Percentiles rank a stretch among this genome's conserved stretches.
phyloP scores from a whole-genome alignment of 2,113 vertebrate species.

The Australoheros scitulus region DNA sequence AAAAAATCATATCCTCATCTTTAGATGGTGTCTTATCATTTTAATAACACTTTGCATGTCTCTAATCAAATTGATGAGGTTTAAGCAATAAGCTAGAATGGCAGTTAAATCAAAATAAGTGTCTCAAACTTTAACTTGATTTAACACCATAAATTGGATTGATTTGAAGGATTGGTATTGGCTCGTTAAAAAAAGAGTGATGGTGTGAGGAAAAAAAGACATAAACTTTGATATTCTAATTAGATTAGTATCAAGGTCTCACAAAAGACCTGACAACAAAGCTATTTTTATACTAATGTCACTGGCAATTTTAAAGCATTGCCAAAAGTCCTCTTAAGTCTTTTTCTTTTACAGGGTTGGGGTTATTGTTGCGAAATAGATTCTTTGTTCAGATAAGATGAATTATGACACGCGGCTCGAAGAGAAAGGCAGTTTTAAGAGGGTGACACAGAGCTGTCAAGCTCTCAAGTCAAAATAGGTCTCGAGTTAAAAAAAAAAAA shows the following conservation, averaged over 20 bases:
- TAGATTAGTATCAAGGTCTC: neutral
- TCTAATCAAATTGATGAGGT: slow-evolving; percentile 5
- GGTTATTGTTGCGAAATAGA: slow-evolving; percentile 10
- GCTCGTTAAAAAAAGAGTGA: slow-evolving; percentile 2
- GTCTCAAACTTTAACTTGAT: slow-evolving; percentile 1
- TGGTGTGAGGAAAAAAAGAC: neutral
- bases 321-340: slow-evolving; percentile 21
- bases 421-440: slow-evolving; percentile 10
- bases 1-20: neutral
- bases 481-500: neutral
- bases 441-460: slow-evolving; percentile 46
- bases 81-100: neutral
- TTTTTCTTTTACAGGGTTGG: neutral
- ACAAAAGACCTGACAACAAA: slow-evolving; percentile 16
- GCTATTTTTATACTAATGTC: slow-evolving; percentile 52
- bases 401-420: slow-evolving; percentile 24
- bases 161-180: neutral
- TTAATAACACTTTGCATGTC: slow-evolving; percentile 6
- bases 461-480: slow-evolving; percentile 25
- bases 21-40: neutral
- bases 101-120: slow-evolving; percentile 9
- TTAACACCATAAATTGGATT: neutral
- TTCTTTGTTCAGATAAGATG: slow-evolving; percentile 29
- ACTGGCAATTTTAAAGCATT: slow-evolving; percentile 26
- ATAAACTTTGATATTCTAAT: slow-evolving; percentile 30